Percentiles rank a stretch among this genome's conserved stretches.
Evolutionary conservation across 1,140 invertebrate species (phyloP).

Genomic region (Meloidogyne chitwoodi): DNA sequence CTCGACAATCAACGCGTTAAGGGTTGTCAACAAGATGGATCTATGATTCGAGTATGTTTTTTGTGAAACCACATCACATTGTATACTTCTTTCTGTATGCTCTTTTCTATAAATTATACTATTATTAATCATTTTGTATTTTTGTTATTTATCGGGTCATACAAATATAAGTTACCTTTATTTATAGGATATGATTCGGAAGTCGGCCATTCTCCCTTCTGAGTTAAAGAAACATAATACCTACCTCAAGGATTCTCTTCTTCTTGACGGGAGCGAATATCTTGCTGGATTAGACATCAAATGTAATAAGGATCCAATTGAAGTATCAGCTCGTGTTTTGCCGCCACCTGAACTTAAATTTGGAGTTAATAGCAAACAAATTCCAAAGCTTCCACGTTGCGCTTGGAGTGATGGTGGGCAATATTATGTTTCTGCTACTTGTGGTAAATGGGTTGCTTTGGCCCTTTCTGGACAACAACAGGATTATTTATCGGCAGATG

Average conservation of each 20-base stretch:
- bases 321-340: neutral
- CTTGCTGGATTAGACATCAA: neutral
- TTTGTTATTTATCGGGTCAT: too few relatives aligned
- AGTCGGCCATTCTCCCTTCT: neutral
- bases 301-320: neutral
- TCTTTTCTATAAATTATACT: too few relatives aligned
- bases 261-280: neutral
- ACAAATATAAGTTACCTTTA: too few relatives aligned
- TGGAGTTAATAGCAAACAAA: neutral
- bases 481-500: neutral
- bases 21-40: neutral
- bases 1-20: slow-evolving; percentile 17
- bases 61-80: too few relatives aligned
- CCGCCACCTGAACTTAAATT: slow-evolving; percentile 1
- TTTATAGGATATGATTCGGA: slow-evolving; percentile 8
- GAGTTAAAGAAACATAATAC: neutral
- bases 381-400: neutral
- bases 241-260: neutral
- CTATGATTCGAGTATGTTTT: neutral
- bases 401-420: neutral
- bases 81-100: too few relatives aligned
- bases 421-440: neutral
- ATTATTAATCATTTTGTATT: too few relatives aligned
- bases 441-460: neutral
- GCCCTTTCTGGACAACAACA: neutral